Percentiles rank a stretch among this genome's conserved stretches.
phyloP scores from a whole-genome alignment of 2,888 invertebrate genomes.

The Ecliptopera silaceata region DNA sequence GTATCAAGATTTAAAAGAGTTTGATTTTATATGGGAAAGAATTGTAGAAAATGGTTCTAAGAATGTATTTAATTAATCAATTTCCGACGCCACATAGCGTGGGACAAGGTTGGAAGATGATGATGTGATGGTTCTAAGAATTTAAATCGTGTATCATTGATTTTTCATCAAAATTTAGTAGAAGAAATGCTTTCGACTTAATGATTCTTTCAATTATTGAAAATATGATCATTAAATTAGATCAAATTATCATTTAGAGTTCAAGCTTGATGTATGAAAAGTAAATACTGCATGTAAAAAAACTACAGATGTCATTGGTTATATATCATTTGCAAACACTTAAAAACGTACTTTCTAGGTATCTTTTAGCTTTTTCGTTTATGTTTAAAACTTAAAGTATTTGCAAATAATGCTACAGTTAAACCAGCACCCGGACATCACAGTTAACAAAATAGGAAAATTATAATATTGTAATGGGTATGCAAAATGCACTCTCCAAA shows the following conservation, averaged over 20 bases:
- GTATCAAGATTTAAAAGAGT: background rate
- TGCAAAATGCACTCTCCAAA: slow-evolving; percentile 36
- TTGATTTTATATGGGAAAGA: too few relatives aligned
- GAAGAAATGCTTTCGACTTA: too few relatives aligned
- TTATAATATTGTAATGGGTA: slow-evolving; percentile 31
- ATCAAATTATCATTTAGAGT: background rate
- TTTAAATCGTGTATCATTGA: too few relatives aligned
- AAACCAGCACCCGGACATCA: slow-evolving; percentile 77
- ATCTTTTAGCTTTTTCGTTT: too few relatives aligned
- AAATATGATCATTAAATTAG: too few relatives aligned
- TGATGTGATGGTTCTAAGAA: too few relatives aligned
- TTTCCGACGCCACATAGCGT: too few relatives aligned
- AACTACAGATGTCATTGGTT: slow-evolving; percentile 73
- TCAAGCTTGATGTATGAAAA: slow-evolving; percentile 51
- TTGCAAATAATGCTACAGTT: slow-evolving; percentile 67
- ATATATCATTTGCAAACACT: slow-evolving; percentile 68
- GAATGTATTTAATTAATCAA: too few relatives aligned
- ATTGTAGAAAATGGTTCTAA: too few relatives aligned
- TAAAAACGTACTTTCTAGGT: background rate
- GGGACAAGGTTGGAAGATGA: too few relatives aligned
- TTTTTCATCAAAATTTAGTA: too few relatives aligned
- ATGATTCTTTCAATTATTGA: too few relatives aligned
- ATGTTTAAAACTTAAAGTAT: slow-evolving; percentile 32
- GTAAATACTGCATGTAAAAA: slow-evolving; percentile 74
- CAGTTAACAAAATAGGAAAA: slow-evolving; percentile 49